These are phyloP conservation scores for Pogoniulus pusillus DNA, from an alignment of 2,797 vertebrate genomes.

Conservation along the genomic window DNA sequence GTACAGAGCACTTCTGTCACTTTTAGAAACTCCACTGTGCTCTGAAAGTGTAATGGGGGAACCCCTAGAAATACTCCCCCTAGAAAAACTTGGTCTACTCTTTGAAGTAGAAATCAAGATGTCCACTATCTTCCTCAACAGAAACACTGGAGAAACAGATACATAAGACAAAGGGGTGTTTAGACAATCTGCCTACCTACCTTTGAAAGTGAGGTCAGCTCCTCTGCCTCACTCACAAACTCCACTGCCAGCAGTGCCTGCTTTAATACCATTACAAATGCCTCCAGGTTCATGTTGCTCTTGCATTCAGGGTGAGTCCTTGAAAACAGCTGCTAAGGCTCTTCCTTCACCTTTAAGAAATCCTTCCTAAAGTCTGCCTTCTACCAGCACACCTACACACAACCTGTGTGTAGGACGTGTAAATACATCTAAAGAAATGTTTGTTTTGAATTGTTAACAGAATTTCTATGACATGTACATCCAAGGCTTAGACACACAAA, in stretches of 20 bases:
- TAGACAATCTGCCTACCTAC: background rate
- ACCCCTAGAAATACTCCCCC: background rate
- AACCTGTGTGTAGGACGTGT: slow-evolving; percentile 42
- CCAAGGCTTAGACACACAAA: background rate
- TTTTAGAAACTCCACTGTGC: slow-evolving; percentile 37
- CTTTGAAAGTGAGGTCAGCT: background rate
- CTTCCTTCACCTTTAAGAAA: slow-evolving; percentile 14
- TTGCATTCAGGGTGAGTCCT: background rate
- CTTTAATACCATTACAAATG: background rate
- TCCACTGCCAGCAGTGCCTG: background rate
- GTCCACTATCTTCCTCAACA: background rate
- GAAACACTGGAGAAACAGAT: background rate
- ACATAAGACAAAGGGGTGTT: background rate
- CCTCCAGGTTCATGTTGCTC: background rate
- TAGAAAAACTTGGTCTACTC: background rate
- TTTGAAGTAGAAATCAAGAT: background rate
- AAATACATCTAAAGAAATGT: slow-evolving; percentile 52
- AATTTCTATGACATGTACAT: background rate
- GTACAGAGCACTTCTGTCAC: slow-evolving; percentile 5
- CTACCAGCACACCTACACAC: slow-evolving; percentile 58
- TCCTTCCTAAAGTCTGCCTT: slow-evolving; percentile 19
- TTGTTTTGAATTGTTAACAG: slow-evolving; percentile 56
- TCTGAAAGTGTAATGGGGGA: background rate
- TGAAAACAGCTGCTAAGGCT: background rate
- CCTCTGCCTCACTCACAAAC: background rate